Evolutionary conservation across 2,888 invertebrate species (phyloP).

Genomic region (Dynastes tityus): DNA sequence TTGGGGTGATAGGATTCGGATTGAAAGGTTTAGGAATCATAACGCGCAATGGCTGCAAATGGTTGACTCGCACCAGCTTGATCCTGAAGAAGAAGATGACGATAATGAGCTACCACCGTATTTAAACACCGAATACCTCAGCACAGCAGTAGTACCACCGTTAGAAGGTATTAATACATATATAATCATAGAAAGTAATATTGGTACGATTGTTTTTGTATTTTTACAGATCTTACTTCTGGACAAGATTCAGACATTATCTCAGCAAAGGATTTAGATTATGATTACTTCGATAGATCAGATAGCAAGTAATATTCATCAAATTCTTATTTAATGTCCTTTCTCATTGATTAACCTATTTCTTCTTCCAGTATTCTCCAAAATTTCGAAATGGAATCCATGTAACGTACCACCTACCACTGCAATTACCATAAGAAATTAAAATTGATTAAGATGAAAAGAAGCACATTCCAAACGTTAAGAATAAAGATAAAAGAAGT

Average conservation of each 20-base stretch:
- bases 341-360: background rate
- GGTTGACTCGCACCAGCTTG: slow-evolving; percentile 82
- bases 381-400: slow-evolving; percentile 67
- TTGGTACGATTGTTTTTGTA: slow-evolving; percentile 21
- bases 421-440: background rate
- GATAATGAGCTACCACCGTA: slow-evolving; percentile 83
- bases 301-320: slow-evolving; percentile 55
- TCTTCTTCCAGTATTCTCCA: slow-evolving; percentile 62
- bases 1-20: slow-evolving; percentile 95
- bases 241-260: slow-evolving; percentile 63
- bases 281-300: slow-evolving; percentile 64
- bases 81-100: slow-evolving; percentile 71
- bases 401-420: slow-evolving; percentile 49
- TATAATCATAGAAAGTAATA: background rate
- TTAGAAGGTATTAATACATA: slow-evolving; percentile 61
- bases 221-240: slow-evolving; percentile 62
- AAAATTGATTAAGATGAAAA: slow-evolving; percentile 1
- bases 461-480: slow-evolving; percentile 39
- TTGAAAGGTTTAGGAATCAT: slow-evolving; percentile 97
- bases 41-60: slow-evolving; percentile 99
- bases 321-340: slow-evolving; percentile 44
- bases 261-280: slow-evolving; percentile 64
- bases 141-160: slow-evolving; percentile 68
- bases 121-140: slow-evolving; percentile 79
- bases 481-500: slow-evolving; percentile 9